These are phyloP conservation scores for Artemia franciscana DNA, from an alignment of 1,140 invertebrate species.

Conservation along the genomic window DNA sequence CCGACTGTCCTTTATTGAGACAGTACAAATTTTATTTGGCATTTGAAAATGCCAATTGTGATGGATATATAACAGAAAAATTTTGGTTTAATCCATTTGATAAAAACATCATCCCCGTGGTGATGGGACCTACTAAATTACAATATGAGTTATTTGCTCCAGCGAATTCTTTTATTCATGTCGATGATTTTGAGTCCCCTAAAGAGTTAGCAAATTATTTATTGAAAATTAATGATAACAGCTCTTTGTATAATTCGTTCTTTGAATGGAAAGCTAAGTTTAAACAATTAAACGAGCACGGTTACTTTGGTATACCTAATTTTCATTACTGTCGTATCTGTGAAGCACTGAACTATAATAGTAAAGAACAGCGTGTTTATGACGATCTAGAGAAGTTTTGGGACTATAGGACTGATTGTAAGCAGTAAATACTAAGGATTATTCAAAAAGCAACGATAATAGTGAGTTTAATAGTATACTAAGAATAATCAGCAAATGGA, in stretches of 20 bases:
- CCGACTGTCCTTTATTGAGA: constrained; percentile 28
- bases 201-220: constrained; percentile 15
- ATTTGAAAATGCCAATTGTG: constrained; percentile 45
- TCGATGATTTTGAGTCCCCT: constrained; percentile 18
- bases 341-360: constrained; percentile 17
- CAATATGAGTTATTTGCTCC: constrained; percentile 19
- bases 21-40: constrained; percentile 47
- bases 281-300: constrained; percentile 29
- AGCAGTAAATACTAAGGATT: too few relatives aligned
- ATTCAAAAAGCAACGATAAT: too few relatives aligned
- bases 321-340: constrained; percentile 17
- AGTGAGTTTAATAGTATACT: too few relatives aligned
- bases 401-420: constrained; percentile 23
- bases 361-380: constrained; percentile 25
- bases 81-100: constrained; percentile 26
- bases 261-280: constrained; percentile 15
- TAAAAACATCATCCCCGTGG: constrained; percentile 23
- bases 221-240: constrained; percentile 15
- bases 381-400: constrained; percentile 24
- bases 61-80: constrained; percentile 46
- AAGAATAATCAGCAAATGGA: too few relatives aligned
- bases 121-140: constrained; percentile 23
- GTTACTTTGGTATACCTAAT: constrained; percentile 32
- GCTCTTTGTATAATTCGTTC: constrained; percentile 14
- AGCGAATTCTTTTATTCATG: constrained; percentile 19